These are phyloP conservation scores for Ceratina japonica DNA, from an alignment of 1,140 invertebrate genomes.

Conservation along the genomic window DNA sequence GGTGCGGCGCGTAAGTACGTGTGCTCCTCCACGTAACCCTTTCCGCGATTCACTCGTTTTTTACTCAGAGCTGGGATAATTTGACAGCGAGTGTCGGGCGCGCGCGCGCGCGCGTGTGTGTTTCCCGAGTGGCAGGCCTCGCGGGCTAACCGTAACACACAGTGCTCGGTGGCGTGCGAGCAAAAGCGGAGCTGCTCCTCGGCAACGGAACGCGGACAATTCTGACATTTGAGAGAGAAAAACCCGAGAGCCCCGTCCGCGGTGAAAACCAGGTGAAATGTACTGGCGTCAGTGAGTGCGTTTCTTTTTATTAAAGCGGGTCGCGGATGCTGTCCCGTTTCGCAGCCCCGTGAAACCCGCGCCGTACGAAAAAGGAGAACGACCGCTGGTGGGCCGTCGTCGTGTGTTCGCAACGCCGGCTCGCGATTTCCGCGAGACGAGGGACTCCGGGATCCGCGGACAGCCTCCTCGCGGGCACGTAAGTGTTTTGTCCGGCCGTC, in stretches of 20 bases:
- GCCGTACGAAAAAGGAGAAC: slow-evolving; percentile 23
- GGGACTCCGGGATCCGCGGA: too few species aligned
- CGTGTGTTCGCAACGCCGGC: too few species aligned
- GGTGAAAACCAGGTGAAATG: slow-evolving; percentile 56
- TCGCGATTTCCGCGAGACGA: background rate
- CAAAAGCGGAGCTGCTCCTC: slow-evolving; percentile 7
- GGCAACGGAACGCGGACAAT: slow-evolving; percentile 19
- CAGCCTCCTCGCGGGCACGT: too few species aligned
- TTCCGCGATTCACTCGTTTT: too few species aligned
- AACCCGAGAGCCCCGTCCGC: background rate
- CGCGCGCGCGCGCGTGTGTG: background rate
- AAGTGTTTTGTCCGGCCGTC: background rate
- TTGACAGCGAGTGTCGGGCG: too few species aligned
- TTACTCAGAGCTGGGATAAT: too few species aligned
- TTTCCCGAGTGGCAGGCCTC: slow-evolving; percentile 18
- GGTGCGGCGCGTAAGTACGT: too few species aligned
- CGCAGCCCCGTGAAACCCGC: slow-evolving; percentile 19
- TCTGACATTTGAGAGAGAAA: slow-evolving; percentile 20
- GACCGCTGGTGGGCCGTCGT: slow-evolving; percentile 5
- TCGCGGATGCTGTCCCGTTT: slow-evolving; percentile 42
- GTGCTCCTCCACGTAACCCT: too few species aligned
- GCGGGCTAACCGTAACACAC: slow-evolving; percentile 28
- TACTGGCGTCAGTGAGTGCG: slow-evolving; percentile 49
- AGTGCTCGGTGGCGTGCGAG: slow-evolving; percentile 10
- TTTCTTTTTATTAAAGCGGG: slow-evolving; percentile 45